Base-by-base conservation (phyloP, 2,888 invertebrate species). In the Lasioglossum zephyrum region DNA sequence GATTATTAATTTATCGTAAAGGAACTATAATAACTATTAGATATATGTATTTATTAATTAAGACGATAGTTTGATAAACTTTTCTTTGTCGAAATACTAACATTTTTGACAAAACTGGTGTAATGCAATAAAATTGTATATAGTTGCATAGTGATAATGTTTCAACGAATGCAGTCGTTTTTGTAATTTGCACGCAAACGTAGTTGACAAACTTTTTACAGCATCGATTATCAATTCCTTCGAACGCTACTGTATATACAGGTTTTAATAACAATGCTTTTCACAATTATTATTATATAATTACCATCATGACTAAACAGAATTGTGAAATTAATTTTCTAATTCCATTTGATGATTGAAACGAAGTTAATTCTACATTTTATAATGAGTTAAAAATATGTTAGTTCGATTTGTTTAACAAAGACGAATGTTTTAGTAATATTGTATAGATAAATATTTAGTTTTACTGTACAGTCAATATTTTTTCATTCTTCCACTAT, bases 131-230 rank as follows among this genome's bases (percentile, higher is more conserved):
- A 31, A 8, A 53, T 53, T 41, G 31, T 16, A 69, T 18, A 53
- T 72, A 63, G 72, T 81, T 79, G 81, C 80, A 79, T 16, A 41
- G 16, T 79, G 72, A 26, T 79, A 39, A 13, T 36, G 36, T 66
- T 18, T 66, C 41, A 16, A 22, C 16, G 26, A 47, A 26, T 60
- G 16, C 31, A 22, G n/a, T 31, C 31, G 31, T 31, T 31, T 31
- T 31, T 31, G 31, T 31, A 31, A 31, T 31, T 31, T 31, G 31
- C 31, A 31, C 31, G 31, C 31, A 31, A 31, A 31, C 31, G 31
- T 31, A 31, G 31, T 13, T 66, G 31, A 47, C 4, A 36, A 77
- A 4, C 47, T 13, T 66, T 36, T 22, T 66, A 44, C 63, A 77
- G 22, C 31, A 13, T 66, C 44, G 16, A 4, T 2, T 57, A 74